A percentile compares a stretch with the other conserved stretches of the same genome.
These are phyloP conservation scores for Nematopogon swammerdamellus DNA, from an alignment of 2,888 invertebrate species.

Conservation along the genomic window DNA sequence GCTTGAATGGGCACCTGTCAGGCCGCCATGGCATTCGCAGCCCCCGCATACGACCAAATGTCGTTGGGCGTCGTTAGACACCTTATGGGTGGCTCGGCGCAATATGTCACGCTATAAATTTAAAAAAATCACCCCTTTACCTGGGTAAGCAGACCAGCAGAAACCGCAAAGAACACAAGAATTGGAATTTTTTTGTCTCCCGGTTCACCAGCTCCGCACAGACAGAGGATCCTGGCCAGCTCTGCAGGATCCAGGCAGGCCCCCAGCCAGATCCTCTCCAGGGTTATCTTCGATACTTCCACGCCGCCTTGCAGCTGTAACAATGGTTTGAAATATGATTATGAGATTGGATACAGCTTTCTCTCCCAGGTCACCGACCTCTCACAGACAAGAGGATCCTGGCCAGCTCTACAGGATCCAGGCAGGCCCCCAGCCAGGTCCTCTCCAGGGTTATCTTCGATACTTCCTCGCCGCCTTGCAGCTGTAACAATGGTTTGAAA, in stretches of 20 bases:
- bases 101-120: too few relatives aligned
- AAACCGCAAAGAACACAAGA: conserved; percentile 71
- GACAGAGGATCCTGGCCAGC: conserved; percentile 63
- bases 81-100: too few relatives aligned
- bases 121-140: too few relatives aligned
- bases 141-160: conserved; percentile 65
- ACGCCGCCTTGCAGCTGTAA: conserved; percentile 28
- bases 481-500: conserved; percentile 17
- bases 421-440: conserved; percentile 65
- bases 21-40: too few relatives aligned
- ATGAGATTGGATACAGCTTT: too few relatives aligned
- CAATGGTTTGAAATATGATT: not conserved
- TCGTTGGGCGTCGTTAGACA: too few relatives aligned
- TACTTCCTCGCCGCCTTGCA: conserved; percentile 28
- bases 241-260: conserved; percentile 63
- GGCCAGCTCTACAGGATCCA: conserved; percentile 60
- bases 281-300: conserved; percentile 27
- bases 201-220: conserved; percentile 42
- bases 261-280: conserved; percentile 58
- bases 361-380: not conserved
- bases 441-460: conserved; percentile 27
- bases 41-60: too few relatives aligned
- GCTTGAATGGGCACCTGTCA: too few relatives aligned
- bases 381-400: conserved; percentile 69
- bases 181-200: conserved; percentile 63